Evolutionary conservation across 2,113 vertebrate genomes (phyloP).

Genomic region (Phocoena sinus): DNA sequence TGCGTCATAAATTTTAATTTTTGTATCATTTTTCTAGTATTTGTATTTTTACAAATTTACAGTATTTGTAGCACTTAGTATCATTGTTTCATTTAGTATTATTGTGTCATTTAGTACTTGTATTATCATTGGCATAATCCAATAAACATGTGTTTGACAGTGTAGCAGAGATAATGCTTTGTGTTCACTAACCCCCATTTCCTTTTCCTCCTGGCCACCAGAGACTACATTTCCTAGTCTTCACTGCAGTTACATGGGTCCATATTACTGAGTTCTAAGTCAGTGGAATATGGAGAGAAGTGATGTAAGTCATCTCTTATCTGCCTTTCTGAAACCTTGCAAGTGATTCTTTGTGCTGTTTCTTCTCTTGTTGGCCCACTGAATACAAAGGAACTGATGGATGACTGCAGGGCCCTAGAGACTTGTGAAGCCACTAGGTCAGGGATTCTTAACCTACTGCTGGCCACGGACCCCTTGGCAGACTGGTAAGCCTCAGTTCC

Average conservation of each 20-base stretch:
- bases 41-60: not conserved
- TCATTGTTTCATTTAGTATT: not conserved
- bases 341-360: not conserved
- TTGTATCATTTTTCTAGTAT: not conserved
- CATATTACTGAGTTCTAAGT: not conserved
- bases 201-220: not conserved
- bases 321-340: not conserved
- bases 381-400: not conserved
- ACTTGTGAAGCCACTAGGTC: not conserved
- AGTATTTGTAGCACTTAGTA: not conserved
- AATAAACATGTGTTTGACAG: not conserved
- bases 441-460: not conserved
- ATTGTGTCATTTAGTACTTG: not conserved
- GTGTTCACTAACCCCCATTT: not conserved
- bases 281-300: not conserved
- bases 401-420: not conserved
- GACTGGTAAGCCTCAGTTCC: not conserved
- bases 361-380: not conserved
- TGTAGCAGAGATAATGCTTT: not conserved
- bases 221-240: not conserved
- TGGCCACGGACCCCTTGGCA: not conserved
- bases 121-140: not conserved
- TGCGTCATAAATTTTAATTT: not conserved
- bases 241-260: not conserved
- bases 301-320: not conserved